Conservation (phyloP, 1,140 invertebrate species). For the Sycophaga agraensis region DNA sequence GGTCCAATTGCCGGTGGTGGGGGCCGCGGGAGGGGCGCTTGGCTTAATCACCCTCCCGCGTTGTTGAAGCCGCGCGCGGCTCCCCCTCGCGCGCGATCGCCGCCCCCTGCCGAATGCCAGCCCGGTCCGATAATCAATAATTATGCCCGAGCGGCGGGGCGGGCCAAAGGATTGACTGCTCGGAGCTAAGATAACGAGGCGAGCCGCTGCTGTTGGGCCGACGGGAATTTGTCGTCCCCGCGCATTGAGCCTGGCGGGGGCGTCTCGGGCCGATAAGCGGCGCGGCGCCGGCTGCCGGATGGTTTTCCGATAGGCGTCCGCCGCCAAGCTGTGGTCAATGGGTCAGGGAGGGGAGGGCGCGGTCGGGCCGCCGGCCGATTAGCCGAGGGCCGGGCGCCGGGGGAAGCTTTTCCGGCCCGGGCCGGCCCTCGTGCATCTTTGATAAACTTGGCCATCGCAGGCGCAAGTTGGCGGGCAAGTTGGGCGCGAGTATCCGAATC, state of each 20-base stretch:
- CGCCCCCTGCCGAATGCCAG: constrained; percentile 1
- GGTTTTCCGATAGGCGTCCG: not conserved
- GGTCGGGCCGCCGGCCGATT: not conserved
- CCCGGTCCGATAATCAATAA: constrained; percentile 54
- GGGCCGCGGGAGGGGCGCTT: constrained; percentile 43
- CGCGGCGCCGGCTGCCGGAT: not conserved
- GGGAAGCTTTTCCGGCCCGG: too few species aligned
- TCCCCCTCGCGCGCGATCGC: constrained; percentile 33
- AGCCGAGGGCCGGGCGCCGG: not conserved
- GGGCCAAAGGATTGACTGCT: constrained; percentile 51
- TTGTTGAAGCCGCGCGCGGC: constrained; percentile 45
- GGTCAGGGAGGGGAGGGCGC: too few species aligned
- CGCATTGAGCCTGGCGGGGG: not conserved
- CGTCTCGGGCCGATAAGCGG: not conserved
- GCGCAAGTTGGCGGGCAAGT: constrained; percentile 7
- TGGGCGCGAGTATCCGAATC: constrained; percentile 10
- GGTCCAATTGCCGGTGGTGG: constrained; percentile 59
- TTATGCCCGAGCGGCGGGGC: constrained; percentile 42
- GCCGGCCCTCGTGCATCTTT: constrained; percentile 11
- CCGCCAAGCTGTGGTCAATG: too few species aligned
- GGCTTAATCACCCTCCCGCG: constrained; percentile 59
- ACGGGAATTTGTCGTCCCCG: constrained; percentile 4
- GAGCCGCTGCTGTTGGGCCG: not conserved
- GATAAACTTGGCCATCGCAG: constrained; percentile 21
- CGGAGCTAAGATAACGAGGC: constrained; percentile 26